These are phyloP conservation scores for Drosophila nikananu DNA, from an alignment of 1,140 invertebrate species.

Conservation along the genomic window DNA sequence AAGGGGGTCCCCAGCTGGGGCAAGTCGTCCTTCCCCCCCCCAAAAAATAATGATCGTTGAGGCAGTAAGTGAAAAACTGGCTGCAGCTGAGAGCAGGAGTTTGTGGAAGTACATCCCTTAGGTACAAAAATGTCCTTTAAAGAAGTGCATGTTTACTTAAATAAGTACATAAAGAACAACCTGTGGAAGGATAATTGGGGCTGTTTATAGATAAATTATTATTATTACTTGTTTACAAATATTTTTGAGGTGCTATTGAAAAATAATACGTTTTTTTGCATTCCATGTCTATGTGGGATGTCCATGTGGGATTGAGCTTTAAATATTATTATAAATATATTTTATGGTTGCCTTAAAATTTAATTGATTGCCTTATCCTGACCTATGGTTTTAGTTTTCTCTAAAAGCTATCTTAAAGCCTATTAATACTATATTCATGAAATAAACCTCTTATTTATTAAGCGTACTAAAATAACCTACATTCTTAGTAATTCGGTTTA, in stretches of 20 bases:
- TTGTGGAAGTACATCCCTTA: background rate
- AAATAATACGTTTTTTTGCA: background rate
- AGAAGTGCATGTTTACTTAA: background rate
- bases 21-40: background rate
- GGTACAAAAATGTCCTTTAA: background rate
- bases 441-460: too few relatives aligned
- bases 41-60: slow-evolving; percentile 33
- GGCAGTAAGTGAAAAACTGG: slow-evolving; percentile 29
- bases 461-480: background rate
- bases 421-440: background rate
- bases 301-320: too few relatives aligned
- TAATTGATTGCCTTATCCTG: background rate
- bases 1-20: slow-evolving; percentile 13
- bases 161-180: background rate
- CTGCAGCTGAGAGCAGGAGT: slow-evolving; percentile 16
- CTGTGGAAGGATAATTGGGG: background rate
- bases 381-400: background rate
- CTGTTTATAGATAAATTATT: background rate
- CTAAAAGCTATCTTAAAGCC: background rate
- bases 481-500: background rate
- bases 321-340: too few relatives aligned
- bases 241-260: background rate
- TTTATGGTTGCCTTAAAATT: too few relatives aligned
- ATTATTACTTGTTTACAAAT: background rate
- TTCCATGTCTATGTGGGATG: too few relatives aligned